Conservation (phyloP, 2,113 vertebrate genomes). For the Anguilla japonica region DNA sequence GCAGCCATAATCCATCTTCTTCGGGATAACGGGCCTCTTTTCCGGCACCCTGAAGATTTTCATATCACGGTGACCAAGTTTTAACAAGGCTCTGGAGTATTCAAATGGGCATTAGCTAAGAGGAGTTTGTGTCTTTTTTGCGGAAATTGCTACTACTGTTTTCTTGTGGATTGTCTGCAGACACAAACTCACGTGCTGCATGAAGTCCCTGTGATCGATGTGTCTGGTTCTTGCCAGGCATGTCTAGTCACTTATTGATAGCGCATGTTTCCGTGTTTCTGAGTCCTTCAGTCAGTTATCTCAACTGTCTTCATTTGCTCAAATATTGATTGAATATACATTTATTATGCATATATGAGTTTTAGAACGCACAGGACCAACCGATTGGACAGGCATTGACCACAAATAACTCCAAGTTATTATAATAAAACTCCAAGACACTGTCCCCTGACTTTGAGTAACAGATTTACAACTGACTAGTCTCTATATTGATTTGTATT, state of each 20-base stretch:
- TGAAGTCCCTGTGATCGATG: neutral
- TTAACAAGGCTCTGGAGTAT: conserved; percentile 66
- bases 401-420: neutral
- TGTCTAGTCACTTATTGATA: neutral
- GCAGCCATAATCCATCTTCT: conserved; percentile 64
- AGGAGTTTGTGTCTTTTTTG: conserved; percentile 33
- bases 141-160: conserved; percentile 28
- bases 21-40: conserved; percentile 44
- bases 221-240: neutral
- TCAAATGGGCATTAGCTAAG: conserved; percentile 35
- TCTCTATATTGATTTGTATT: neutral
- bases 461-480: neutral
- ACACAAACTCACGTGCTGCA: neutral
- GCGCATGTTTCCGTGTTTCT: neutral
- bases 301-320: neutral
- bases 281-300: neutral
- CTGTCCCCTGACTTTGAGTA: neutral
- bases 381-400: neutral
- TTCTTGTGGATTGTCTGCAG: conserved; percentile 33
- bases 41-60: conserved; percentile 49
- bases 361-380: neutral
- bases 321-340: neutral
- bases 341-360: neutral
- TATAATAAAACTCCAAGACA: neutral
- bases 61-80: conserved; percentile 59